phyloP scores from a whole-genome alignment of 2,888 invertebrate species.

The Bellardia bayeri region DNA sequence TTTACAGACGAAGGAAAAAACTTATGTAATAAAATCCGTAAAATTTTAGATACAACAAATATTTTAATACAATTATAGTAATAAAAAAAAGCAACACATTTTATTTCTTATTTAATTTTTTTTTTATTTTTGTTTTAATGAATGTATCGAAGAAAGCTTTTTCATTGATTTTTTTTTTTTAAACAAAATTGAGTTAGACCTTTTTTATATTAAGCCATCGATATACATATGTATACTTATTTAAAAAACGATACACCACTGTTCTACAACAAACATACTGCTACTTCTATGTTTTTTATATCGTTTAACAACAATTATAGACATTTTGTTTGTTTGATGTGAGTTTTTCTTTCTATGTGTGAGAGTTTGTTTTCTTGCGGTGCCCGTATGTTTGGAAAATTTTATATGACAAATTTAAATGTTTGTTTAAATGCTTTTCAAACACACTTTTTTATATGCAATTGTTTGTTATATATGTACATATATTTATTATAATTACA shows the following conservation, averaged over 20 bases:
- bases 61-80: too few species aligned
- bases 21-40: too few species aligned
- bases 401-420: not conserved
- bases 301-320: conserved; percentile 11
- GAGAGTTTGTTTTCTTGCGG: not conserved
- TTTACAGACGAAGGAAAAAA: too few species aligned
- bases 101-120: too few species aligned
- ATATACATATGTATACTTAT: too few species aligned
- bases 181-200: too few species aligned
- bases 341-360: not conserved
- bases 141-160: too few species aligned
- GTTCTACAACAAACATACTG: not conserved
- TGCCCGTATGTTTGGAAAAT: conserved; percentile 25
- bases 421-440: not conserved
- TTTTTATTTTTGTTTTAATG: too few species aligned
- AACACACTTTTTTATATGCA: not conserved
- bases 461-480: conserved; percentile 6
- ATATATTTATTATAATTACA: not conserved
- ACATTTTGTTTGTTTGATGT: conserved; percentile 6
- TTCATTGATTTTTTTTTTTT: too few species aligned
- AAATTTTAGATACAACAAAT: too few species aligned
- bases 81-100: too few species aligned
- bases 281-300: not conserved
- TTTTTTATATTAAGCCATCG: too few species aligned
- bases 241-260: conserved; percentile 24